phyloP scores from a whole-genome alignment of 2,888 invertebrate species.

The Formica aserva region DNA sequence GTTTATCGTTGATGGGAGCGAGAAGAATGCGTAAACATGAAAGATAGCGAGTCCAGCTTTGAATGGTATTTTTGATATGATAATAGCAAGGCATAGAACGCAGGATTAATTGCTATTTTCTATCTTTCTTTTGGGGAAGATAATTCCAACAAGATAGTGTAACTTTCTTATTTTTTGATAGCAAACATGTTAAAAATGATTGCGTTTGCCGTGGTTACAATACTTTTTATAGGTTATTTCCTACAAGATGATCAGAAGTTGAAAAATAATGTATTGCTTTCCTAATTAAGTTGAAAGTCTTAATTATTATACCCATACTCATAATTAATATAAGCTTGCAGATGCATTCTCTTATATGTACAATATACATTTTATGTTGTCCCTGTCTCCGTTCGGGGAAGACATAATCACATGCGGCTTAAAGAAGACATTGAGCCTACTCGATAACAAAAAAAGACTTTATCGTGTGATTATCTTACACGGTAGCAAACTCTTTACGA shows the following conservation, averaged over 20 bases:
- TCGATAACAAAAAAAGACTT: constrained; percentile 1
- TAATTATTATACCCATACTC: neutral
- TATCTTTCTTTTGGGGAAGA: neutral
- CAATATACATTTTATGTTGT: neutral
- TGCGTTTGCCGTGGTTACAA: neutral
- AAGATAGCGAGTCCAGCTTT: neutral
- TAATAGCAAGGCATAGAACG: neutral
- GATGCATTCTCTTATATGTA: neutral
- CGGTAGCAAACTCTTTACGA: constrained; percentile 27
- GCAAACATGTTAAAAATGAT: neutral
- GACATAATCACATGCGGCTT: constrained; percentile 16
- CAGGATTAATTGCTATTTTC: constrained; percentile 15
- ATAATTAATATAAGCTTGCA: constrained; percentile 1
- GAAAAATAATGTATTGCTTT: neutral
- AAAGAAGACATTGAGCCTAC: constrained; percentile 47
- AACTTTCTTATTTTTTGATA: neutral
- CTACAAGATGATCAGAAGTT: neutral
- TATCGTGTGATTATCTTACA: constrained; percentile 36
- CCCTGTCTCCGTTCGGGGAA: neutral
- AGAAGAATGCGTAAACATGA: constrained; percentile 22
- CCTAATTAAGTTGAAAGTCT: neutral
- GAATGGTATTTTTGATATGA: constrained; percentile 21
- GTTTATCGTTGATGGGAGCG: constrained; percentile 34
- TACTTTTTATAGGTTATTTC: neutral
- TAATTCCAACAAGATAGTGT: neutral